Evolutionary conservation across 2,797 vertebrate species (phyloP).

Genomic region (Enteromius trimaculatus): DNA sequence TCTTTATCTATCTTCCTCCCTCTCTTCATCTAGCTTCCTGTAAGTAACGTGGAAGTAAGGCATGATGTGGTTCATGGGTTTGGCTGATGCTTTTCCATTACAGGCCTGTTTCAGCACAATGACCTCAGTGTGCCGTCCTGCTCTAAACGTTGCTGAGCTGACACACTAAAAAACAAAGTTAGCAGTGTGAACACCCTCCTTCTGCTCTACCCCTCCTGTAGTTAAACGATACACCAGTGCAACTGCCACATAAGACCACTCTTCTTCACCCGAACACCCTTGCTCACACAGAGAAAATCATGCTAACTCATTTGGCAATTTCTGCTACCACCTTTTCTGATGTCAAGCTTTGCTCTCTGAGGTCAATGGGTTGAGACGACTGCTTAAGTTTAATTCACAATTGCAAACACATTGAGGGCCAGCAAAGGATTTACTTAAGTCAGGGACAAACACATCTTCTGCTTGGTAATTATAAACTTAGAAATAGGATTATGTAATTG

Average conservation of each 20-base stretch:
- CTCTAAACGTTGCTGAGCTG: constrained; percentile 62
- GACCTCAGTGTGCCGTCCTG: constrained; percentile 68
- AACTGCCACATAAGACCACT: not conserved
- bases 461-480: not conserved
- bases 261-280: not conserved
- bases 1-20: not conserved
- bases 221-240: constrained; percentile 15
- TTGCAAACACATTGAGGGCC: not conserved
- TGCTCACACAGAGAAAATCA: not conserved
- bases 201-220: constrained; percentile 35
- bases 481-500: constrained; percentile 7
- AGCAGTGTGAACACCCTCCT: constrained; percentile 67
- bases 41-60: constrained; percentile 1
- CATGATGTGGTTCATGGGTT: constrained; percentile 2
- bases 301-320: not conserved
- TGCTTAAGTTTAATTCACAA: not conserved
- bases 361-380: not conserved
- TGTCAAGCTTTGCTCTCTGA: not conserved
- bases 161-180: constrained; percentile 70
- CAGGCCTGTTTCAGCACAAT: constrained; percentile 62
- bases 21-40: not conserved
- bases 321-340: not conserved
- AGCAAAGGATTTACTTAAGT: not conserved
- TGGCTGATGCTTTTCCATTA: constrained; percentile 44
- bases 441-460: not conserved